These are phyloP conservation scores for Monochamus saltuarius DNA, from an alignment of 1,140 invertebrate genomes.

Conservation along the genomic window DNA sequence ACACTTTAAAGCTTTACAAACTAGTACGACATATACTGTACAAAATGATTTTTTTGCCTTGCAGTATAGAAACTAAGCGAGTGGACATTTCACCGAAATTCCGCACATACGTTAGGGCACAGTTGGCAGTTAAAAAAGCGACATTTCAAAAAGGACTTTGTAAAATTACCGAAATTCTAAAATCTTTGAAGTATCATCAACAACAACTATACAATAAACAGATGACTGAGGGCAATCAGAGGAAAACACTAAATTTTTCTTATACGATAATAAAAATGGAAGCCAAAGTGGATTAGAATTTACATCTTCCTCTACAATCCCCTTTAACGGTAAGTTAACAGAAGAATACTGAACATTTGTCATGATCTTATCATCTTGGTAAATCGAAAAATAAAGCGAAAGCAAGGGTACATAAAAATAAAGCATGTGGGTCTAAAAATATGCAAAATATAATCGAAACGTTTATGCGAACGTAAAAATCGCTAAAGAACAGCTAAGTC, in stretches of 20 bases:
- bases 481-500: constrained; percentile 44
- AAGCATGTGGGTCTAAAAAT: constrained; percentile 9
- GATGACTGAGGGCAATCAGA: constrained; percentile 27
- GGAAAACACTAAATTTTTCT: constrained; percentile 38
- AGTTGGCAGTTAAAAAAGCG: constrained; percentile 15
- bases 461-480: constrained; percentile 23
- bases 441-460: constrained; percentile 24
- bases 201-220: constrained; percentile 45
- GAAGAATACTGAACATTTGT: constrained; percentile 38
- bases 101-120: background rate
- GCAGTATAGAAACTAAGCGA: too few relatives aligned
- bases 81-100: too few relatives aligned
- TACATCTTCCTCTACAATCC: constrained; percentile 29
- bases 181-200: constrained; percentile 35
- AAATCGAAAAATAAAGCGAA: constrained; percentile 25
- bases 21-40: too few relatives aligned
- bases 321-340: constrained; percentile 18
- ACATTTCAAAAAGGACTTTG: constrained; percentile 28
- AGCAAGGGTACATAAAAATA: constrained; percentile 19
- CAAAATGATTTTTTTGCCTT: too few relatives aligned
- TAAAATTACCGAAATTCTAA: constrained; percentile 17
- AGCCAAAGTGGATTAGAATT: constrained; percentile 43
- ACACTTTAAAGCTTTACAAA: too few relatives aligned
- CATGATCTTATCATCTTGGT: constrained; percentile 37
- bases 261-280: constrained; percentile 41